Evolutionary conservation across 1,140 invertebrate species (phyloP), one percentile per base, ranked within the genome.

Genomic region (Cotesia vestalis): DNA sequence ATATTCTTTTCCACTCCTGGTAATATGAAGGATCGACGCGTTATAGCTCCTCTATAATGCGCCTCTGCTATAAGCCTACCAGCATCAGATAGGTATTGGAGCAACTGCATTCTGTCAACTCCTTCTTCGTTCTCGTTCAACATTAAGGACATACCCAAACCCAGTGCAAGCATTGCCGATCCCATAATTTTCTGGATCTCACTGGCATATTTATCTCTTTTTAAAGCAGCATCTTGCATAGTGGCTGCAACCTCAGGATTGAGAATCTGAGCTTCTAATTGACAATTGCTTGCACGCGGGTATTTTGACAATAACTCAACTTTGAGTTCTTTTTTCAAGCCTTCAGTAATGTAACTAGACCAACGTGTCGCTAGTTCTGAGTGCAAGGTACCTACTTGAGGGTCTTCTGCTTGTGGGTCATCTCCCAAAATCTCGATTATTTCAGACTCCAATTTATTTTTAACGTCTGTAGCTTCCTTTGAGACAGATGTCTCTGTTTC

Each of bases 21-120:
- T 14, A 71, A 57, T 35, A 76, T 73, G 46, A 76, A 73, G 27
- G 75, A 62, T 66, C 66, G 71, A 34, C 74, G 71, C n/a, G 71
- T 63, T 3, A 66, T 55, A 1, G 72, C 55, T 38, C 64, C 11
- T n/a, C 73, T 69, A 69, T 61, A 59, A 11, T 73, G 36, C 0
- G 73, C 17, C 12, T 76, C 75, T 9, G n/a, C 11, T 40, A 71
- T 9, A 14, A 72, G 12, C 40, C 52, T 73, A 14, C 72, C 75
- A n/a, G 72, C 64, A 68, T 71, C 74, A 53, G 53, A 73, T 0
- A 55, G 52, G 52, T 4, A 55, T 11, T 55, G 12, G 9, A 55
- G 3, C 11, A 55, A 12, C 14, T n/a, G 14, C 14, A n/a, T 55
- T 11, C 14, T 64, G 40, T 64, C 38, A 12, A 40, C 62, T 11